Base-by-base conservation (phyloP, 2,113 vertebrate genomes). In the Labeo catla region DNA sequence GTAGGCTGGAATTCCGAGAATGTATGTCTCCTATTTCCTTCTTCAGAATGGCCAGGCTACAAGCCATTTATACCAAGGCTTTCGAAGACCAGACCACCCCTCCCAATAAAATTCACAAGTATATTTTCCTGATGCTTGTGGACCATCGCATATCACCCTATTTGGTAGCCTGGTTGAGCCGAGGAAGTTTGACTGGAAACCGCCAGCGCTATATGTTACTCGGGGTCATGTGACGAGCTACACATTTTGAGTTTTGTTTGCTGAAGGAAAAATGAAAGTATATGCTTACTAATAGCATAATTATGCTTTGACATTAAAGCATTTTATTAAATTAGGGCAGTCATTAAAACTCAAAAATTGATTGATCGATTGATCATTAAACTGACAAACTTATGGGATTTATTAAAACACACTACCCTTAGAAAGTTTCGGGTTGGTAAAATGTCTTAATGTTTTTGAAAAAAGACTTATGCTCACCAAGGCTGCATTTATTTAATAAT, bases 21-120 rank as follows among this genome's bases (percentile, higher is more conserved):
- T 73, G 73, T 85, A 21, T 23, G 16, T 83, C 34, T 87, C 84
- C 59, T 4, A 39, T 85, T 78, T 78, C 72, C 59, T 87, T 79
- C 82, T 85, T 28, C n/a, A 83, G 16, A 86, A 68, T 70, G 43
- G 43, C 45, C 11, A 59, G 54, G 43, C 50, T 83, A 36, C 8
- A 19, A 23, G 81, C 12, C 81, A 72, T 73, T 83, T 39, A 73
- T 83, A 83, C 50, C 66, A 70, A 4, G 34, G 68, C 4, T 21
- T 80, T 43, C 16, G 19, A 68, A 47, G n/a, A 76, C 73, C 2
- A 28, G 10, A 16, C 49, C 50, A 50, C 13, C 50, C 6, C 11
- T 34, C 50, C 11, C 19, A 77, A 57, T 4, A 78, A 9, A 21
- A 45, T 6, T 76, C 45, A 50, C 43, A 49, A 63, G 9, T 39